Evolutionary conservation across 1,140 invertebrate genomes (phyloP), one percentile per base, ranked within the genome.

Genomic region (Halyomorpha halys): DNA sequence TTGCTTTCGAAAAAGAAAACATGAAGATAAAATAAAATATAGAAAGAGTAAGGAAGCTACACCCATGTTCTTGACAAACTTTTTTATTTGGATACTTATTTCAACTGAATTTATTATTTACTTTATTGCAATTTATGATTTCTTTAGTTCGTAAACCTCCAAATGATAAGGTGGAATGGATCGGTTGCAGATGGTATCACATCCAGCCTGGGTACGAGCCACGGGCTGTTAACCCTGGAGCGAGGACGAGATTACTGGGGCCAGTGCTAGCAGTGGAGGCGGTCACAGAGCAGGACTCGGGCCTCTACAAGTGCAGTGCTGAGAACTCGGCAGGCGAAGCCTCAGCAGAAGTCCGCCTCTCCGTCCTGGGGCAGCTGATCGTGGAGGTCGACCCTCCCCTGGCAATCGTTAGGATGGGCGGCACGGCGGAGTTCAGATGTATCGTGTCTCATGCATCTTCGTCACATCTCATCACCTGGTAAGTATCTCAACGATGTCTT

Each of bases 371-470:
- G 23, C 83, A 85, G 30, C 75, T 89, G 15, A 81, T 83, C 71
- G 49, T 68, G 8, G 60, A 68, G 30, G 19, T 69, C 2, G 54
- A 63, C 13, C 68, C 68, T 4, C 64, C 63, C 15, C 56, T 69
- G 16, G 60, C 61, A 2, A 62, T 65, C 66, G 86, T 90, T 25
- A 85, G 89, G 72, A 81, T 89, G 70, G 88, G 87, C 21, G 83
- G 86, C 66, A 82, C 81, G 51, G 85, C 87, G 3, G 83, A 86
- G 71, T 89, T 92, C 71, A 79, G 82, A 61, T 93, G 90, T 73
- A 75, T 79, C 62, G 76, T 78, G 18, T 72, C 74, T 30, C 62
- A 76, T 73, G 64, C 54, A n/a, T 39, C 67, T 19, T 69, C 67
- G 11, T 65, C 70, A 5, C 70, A 72, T 60, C 67, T 72, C 11